These are phyloP conservation scores for Acanthosepion pharaonis DNA, from an alignment of 2,888 invertebrate species.

Conservation along the genomic window DNA sequence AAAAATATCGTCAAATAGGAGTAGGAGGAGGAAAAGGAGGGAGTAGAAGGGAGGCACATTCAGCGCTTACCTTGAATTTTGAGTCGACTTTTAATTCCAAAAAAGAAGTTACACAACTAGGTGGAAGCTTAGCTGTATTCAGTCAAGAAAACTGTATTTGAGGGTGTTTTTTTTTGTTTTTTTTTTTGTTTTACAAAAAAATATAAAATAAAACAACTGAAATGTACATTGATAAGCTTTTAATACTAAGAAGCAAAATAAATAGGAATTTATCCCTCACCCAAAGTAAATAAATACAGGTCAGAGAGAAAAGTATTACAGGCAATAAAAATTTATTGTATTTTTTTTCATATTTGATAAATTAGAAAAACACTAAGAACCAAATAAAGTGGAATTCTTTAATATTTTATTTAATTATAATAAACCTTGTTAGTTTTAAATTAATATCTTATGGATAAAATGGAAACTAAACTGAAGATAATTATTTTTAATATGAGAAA, in stretches of 20 bases:
- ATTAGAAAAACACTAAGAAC: neutral
- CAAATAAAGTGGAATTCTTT: no score
- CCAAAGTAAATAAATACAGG: neutral
- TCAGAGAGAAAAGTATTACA: neutral
- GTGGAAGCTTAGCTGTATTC: neutral
- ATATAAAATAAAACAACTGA: neutral
- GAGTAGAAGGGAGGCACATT: neutral
- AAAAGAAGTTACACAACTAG: neutral
- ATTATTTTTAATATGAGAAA: no score
- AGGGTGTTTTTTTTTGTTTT: neutral
- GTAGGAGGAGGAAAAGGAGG: neutral
- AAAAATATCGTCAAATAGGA: constrained; percentile 35
- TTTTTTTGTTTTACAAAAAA: no score
- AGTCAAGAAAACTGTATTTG: neutral
- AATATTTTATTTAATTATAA: no score
- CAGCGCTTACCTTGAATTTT: neutral
- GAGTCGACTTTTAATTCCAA: neutral
- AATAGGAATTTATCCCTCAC: neutral
- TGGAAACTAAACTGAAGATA: no score
- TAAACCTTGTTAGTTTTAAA: no score
- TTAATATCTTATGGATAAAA: no score
- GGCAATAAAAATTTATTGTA: neutral
- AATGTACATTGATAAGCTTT: neutral
- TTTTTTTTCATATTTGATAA: no score
- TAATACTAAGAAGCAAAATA: neutral